These are phyloP conservation scores for Barbus barbus DNA, from an alignment of 2,113 vertebrate genomes.

Conservation along the genomic window DNA sequence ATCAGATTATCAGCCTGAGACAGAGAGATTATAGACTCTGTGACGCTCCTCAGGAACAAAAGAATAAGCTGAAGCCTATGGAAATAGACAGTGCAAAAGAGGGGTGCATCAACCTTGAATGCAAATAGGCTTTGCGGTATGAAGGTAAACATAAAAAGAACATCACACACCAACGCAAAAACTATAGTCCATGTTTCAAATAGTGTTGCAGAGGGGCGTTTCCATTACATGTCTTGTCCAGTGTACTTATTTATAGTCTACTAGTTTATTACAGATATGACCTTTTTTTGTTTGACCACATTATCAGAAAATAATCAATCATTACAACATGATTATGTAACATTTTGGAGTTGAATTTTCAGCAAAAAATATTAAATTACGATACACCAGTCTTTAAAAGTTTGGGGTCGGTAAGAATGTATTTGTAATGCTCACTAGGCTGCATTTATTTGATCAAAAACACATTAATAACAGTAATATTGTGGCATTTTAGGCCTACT, in stretches of 20 bases:
- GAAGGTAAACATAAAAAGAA: background rate
- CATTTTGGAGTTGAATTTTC: background rate
- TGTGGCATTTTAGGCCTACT: too few relatives aligned
- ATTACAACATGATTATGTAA: background rate
- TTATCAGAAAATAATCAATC: background rate
- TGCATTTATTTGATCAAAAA: background rate
- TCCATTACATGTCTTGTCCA: background rate
- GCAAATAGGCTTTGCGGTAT: background rate
- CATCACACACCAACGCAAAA: background rate
- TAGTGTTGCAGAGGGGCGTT: background rate
- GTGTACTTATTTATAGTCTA: background rate
- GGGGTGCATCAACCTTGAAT: constrained; percentile 22
- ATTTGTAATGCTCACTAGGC: background rate
- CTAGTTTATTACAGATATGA: background rate
- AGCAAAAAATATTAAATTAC: background rate
- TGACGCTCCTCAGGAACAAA: constrained; percentile 27
- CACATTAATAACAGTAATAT: background rate
- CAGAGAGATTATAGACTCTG: constrained; percentile 18
- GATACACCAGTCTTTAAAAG: too few relatives aligned
- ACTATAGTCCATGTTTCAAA: too few relatives aligned
- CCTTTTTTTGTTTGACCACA: background rate
- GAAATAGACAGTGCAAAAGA: background rate
- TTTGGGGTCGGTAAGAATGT: too few relatives aligned
- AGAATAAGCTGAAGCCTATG: constrained; percentile 27
- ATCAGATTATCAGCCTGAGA: constrained; percentile 35